Evolutionary conservation across 2,797 vertebrate genomes (phyloP).

Genomic region (Threskiornis aethiopicus): DNA sequence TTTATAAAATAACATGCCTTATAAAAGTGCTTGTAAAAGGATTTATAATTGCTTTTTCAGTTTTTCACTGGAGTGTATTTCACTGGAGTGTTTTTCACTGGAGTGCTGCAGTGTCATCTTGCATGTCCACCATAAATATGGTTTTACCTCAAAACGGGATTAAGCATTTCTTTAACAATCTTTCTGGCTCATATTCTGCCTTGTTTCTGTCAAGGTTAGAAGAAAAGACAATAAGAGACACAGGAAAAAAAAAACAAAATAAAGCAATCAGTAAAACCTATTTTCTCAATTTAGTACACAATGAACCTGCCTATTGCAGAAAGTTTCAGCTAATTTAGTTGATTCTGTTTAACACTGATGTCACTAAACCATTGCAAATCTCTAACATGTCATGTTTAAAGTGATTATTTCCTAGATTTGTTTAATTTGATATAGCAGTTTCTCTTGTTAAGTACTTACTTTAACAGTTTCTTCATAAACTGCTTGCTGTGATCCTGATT

Average conservation of each 20-base stretch:
- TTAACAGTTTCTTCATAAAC: neutral
- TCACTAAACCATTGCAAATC: neutral
- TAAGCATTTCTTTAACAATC: neutral
- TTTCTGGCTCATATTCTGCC: neutral
- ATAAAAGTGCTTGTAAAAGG: neutral
- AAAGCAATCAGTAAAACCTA: neutral
- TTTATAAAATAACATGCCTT: neutral
- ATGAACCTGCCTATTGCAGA: neutral
- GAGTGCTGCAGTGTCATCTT: neutral
- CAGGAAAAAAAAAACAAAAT: accelerated
- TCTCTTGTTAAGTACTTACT: neutral
- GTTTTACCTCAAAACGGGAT: neutral
- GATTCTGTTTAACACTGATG: neutral
- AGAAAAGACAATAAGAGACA: neutral
- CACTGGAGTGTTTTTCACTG: neutral
- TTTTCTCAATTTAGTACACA: neutral
- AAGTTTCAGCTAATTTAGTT: neutral
- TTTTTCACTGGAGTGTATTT: neutral
- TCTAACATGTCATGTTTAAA: neutral
- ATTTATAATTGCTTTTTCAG: neutral
- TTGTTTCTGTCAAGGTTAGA: neutral
- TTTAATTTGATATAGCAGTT: neutral
- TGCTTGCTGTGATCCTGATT: neutral
- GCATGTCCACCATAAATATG: accelerated
- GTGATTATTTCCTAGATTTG: neutral